phyloP scores from a whole-genome alignment of 2,797 vertebrate species.

The Euphonia xanthogaster region DNA sequence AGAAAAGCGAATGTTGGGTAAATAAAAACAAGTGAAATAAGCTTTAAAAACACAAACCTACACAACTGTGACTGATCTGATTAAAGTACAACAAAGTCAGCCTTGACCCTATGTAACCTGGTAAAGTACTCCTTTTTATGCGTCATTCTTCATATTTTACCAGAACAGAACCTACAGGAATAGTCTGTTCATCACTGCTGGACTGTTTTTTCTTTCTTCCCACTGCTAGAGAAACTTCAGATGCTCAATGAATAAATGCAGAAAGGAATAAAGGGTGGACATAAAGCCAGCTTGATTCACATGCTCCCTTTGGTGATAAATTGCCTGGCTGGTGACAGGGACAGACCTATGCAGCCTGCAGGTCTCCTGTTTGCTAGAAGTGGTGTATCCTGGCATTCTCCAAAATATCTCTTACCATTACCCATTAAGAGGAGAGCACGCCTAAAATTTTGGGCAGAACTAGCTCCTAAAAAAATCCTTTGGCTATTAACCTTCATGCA shows the following conservation, averaged over 20 bases:
- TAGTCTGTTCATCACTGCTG: background rate
- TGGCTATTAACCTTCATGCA: background rate
- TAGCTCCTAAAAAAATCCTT: background rate
- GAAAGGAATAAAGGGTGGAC: background rate
- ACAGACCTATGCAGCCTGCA: background rate
- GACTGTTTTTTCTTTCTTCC: background rate
- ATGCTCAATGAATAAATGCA: background rate
- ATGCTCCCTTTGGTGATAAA: background rate
- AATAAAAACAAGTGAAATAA: conserved; percentile 25
- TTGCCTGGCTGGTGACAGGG: background rate
- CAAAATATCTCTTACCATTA: background rate
- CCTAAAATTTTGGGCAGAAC: background rate
- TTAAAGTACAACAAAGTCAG: conserved; percentile 51
- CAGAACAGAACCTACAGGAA: background rate
- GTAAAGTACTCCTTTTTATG: conserved; percentile 11
- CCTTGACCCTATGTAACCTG: conserved; percentile 36
- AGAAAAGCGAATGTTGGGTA: background rate
- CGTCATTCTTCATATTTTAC: conserved; percentile 27
- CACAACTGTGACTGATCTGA: conserved; percentile 44
- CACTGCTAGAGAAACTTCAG: background rate
- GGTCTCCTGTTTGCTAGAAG: background rate
- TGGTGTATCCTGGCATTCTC: background rate
- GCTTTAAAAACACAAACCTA: conserved; percentile 15
- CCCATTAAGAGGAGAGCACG: background rate
- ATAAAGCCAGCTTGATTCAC: background rate